These are phyloP conservation scores for Temnothorax curvispinosus DNA, from an alignment of 1,140 invertebrate genomes.

Conservation along the genomic window DNA sequence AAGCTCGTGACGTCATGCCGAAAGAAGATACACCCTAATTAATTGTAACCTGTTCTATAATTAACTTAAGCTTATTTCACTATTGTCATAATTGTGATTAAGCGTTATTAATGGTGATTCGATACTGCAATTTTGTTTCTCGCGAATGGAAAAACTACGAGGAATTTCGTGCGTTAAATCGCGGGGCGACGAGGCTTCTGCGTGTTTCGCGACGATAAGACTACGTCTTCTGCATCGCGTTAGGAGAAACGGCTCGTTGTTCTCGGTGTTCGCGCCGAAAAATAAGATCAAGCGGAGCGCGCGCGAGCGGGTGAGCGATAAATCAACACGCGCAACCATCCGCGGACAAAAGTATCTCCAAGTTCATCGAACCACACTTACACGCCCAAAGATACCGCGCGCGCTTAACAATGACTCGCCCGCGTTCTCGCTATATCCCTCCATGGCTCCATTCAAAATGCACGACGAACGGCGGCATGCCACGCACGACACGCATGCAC, in stretches of 20 bases:
- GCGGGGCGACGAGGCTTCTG: background rate
- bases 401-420: conserved; percentile 40
- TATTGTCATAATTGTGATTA: too few relatives aligned
- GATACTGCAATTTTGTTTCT: background rate
- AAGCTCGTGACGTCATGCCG: background rate
- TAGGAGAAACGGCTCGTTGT: conserved; percentile 60
- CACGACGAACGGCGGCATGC: background rate
- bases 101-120: background rate
- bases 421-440: background rate
- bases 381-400: conserved; percentile 27
- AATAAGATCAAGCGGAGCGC: conserved; percentile 49
- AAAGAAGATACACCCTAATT: background rate
- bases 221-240: conserved; percentile 25
- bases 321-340: conserved; percentile 44
- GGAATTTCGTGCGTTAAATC: conserved; percentile 14
- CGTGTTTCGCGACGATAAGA: conserved; percentile 49
- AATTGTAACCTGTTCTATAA: background rate
- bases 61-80: background rate
- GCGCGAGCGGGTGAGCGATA: conserved; percentile 43
- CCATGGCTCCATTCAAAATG: conserved; percentile 17
- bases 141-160: background rate
- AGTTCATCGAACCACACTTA: conserved; percentile 67
- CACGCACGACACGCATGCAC: background rate
- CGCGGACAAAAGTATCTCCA: conserved; percentile 68
- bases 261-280: conserved; percentile 31